A percentile compares a stretch with the other conserved stretches of the same genome.
phyloP scores from a whole-genome alignment of 2,888 invertebrate genomes.

The Ectobius pallidus region DNA sequence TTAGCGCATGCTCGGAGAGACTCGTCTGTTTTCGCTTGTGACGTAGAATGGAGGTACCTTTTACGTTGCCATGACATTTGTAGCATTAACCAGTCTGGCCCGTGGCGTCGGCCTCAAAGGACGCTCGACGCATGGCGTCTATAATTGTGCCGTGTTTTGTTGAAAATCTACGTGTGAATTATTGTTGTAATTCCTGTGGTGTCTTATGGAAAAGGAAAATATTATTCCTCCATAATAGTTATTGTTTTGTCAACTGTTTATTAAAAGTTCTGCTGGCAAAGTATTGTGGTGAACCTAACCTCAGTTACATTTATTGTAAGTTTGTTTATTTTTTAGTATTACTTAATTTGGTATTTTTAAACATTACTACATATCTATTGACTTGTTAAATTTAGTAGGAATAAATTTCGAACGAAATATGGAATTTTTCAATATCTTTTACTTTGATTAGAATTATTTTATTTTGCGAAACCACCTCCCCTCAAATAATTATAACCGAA shows the following conservation, averaged over 20 bases:
- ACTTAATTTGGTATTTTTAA: too few relatives aligned
- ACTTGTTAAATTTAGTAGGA: too few relatives aligned
- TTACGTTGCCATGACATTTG: constrained; percentile 6
- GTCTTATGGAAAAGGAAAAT: background rate
- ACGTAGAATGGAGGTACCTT: background rate
- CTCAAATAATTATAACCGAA: too few relatives aligned
- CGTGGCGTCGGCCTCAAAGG: background rate
- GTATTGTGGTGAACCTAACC: background rate
- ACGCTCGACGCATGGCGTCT: background rate
- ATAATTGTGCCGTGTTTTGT: background rate
- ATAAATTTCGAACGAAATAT: too few relatives aligned
- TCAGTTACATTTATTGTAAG: background rate
- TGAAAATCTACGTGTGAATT: background rate
- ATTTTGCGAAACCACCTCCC: too few relatives aligned
- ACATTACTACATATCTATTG: too few relatives aligned
- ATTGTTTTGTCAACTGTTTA: background rate
- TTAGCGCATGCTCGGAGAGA: background rate
- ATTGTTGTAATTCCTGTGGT: background rate
- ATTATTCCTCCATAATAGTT: background rate
- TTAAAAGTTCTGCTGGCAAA: background rate
- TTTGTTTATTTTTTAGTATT: too few relatives aligned
- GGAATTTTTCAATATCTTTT: too few relatives aligned
- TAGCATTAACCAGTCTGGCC: constrained; percentile 1
- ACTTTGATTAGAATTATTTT: too few relatives aligned
- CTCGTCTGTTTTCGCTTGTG: constrained; percentile 10